phyloP scores from a whole-genome alignment of 1,140 invertebrate genomes.

The Argopecten irradians region DNA sequence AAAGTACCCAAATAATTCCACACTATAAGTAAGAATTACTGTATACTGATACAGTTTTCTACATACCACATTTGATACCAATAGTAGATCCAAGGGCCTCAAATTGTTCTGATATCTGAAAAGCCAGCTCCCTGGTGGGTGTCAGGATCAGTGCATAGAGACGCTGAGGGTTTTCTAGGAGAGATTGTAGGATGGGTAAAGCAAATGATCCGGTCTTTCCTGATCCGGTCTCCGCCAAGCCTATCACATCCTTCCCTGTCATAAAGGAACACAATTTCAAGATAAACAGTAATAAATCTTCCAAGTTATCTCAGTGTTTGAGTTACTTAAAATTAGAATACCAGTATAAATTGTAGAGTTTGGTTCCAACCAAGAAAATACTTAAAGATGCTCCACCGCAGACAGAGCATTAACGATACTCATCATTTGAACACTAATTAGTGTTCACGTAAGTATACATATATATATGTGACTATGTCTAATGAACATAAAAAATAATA shows the following conservation, averaged over 20 bases:
- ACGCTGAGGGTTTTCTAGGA: constrained; percentile 93
- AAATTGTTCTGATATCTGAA: constrained; percentile 97
- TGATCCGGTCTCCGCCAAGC: constrained; percentile 97
- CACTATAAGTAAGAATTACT: not conserved
- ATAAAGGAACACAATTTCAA: constrained; percentile 29
- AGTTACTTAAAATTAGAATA: not conserved
- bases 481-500: not conserved
- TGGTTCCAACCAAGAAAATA: too few species aligned
- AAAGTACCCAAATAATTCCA: not conserved
- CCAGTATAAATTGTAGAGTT: too few species aligned
- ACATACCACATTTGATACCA: constrained; percentile 93
- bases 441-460: too few species aligned
- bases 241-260: constrained; percentile 94
- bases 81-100: constrained; percentile 85
- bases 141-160: constrained; percentile 96
- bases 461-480: not conserved
- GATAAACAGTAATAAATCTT: not conserved
- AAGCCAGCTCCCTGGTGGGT: constrained; percentile 97
- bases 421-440: too few species aligned
- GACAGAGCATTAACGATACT: too few species aligned
- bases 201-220: constrained; percentile 99
- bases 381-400: too few species aligned
- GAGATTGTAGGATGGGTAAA: constrained; percentile 93
- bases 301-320: not conserved
- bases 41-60: not conserved